Evolutionary conservation across 1,140 invertebrate genomes (phyloP).

Genomic region (Lepidotrigona ventralis): DNA sequence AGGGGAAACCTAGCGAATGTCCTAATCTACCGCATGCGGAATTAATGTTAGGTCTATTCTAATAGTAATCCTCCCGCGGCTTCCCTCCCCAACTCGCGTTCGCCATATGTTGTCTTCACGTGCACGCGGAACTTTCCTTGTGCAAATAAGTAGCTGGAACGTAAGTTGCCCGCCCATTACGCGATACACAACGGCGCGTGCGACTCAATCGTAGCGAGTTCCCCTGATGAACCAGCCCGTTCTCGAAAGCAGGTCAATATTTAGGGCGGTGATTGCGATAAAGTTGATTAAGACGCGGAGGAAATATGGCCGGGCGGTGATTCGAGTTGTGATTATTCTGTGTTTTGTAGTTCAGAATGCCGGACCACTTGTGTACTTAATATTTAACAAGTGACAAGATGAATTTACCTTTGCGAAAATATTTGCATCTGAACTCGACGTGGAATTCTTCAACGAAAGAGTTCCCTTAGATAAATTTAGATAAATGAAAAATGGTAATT

Average conservation of each 20-base stretch:
- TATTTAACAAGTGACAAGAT: too few species aligned
- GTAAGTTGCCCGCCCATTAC: slow-evolving; percentile 2
- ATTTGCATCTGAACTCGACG: too few species aligned
- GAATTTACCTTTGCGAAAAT: too few species aligned
- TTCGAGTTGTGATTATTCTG: neutral
- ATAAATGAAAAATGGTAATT: too few species aligned
- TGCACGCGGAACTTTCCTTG: slow-evolving; percentile 65
- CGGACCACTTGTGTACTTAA: too few species aligned
- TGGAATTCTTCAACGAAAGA: too few species aligned
- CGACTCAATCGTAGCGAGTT: slow-evolving; percentile 10
- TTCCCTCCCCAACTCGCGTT: slow-evolving; percentile 38
- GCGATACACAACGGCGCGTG: slow-evolving; percentile 20
- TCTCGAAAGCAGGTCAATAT: slow-evolving; percentile 25
- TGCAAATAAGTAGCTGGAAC: slow-evolving; percentile 66
- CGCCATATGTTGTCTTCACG: slow-evolving; percentile 53
- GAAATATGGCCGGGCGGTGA: neutral
- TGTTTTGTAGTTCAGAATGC: too few species aligned
- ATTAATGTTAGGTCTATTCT: slow-evolving; percentile 74
- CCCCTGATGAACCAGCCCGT: slow-evolving; percentile 32
- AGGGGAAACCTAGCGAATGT: slow-evolving; percentile 56
- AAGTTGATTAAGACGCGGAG: slow-evolving; percentile 13
- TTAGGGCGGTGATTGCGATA: neutral
- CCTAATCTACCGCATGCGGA: slow-evolving; percentile 71
- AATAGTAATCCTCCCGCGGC: slow-evolving; percentile 65
- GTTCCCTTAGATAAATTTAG: too few species aligned